Base-by-base conservation (phyloP, 2,113 vertebrate species). In the Orientallactaga bullata region DNA sequence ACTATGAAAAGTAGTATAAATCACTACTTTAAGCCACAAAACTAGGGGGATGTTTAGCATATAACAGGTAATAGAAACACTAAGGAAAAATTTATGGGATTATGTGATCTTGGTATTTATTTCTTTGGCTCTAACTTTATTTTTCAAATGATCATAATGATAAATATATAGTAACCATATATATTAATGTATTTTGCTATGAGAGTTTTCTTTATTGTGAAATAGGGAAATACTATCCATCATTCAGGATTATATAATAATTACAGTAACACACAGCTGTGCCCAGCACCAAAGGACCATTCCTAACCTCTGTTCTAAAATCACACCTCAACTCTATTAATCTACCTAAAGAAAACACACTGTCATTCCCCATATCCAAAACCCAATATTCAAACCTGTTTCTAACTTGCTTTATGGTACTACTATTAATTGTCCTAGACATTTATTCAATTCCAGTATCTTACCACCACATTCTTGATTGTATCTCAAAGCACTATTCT, bases 401-500 rank as follows among this genome's bases (percentile, higher is more conserved):
- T 47, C n/a, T 68, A 68, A 88, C 16, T 85, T 63, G 61, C n/a
- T 89, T 85, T 88, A 30, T 21, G 7, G 21, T 88, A 21, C 35
- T 61, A 63, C 17, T 32, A 85, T 17, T 24, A 73, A n/a, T 69
- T 73, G 68, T 24, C 9, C n/a, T 37, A 66, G 32, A 42, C 55
- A 2, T 55, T 88, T 88, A 74, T 39, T 83, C 21, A 74, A 74
- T 28, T 37, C 26, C 28, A 92, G 65, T 7, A 89, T 63, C 37
- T 76, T 37, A 85, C 81, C 23, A 88, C 37, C 47, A 79, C 65
- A 39, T 58, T 89, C 61, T 72, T 18, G 24, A 89, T 47, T 94
- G 30, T 1, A 69, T 55, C 63, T 92, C 51, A 94, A 77, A 92
- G 76, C 58, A 21, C 58, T 32, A 85, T 81, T 23, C 37, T 35